phyloP scores from a whole-genome alignment of 2,797 vertebrate species.

The Zenarchopterus dispar region DNA sequence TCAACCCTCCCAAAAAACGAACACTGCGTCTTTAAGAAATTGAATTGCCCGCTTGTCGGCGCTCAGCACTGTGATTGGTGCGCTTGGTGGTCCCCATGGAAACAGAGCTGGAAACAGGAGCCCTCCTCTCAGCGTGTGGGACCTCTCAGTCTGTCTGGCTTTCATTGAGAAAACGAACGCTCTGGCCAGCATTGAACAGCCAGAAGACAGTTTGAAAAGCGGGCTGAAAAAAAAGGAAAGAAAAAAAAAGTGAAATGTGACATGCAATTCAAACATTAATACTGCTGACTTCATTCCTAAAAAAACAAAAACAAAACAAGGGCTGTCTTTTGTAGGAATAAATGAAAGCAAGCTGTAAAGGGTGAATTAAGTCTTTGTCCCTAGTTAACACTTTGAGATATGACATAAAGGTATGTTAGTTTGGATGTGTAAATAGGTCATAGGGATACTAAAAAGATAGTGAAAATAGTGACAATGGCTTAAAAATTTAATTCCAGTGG shows the following conservation, averaged over 20 bases:
- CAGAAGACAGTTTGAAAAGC: slow-evolving; percentile 32
- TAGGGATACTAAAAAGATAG: too few species aligned
- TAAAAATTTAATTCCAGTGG: too few species aligned
- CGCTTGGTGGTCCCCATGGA: slow-evolving; percentile 75
- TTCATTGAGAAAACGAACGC: slow-evolving; percentile 76
- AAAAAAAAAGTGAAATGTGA: slow-evolving; percentile 15
- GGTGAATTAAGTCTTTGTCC: too few species aligned
- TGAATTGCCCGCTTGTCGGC: slow-evolving; percentile 79
- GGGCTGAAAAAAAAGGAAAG: background rate
- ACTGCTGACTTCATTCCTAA: slow-evolving; percentile 3
- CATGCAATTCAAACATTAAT: slow-evolving; percentile 32
- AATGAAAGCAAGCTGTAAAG: too few species aligned
- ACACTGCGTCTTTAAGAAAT: slow-evolving; percentile 84
- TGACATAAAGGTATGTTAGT: too few species aligned
- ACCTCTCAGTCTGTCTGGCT: slow-evolving; percentile 70
- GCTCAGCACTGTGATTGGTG: slow-evolving; percentile 78
- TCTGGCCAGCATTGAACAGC: slow-evolving; percentile 38
- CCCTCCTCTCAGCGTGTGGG: slow-evolving; percentile 70
- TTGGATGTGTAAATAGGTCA: too few species aligned
- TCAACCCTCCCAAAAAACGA: slow-evolving; percentile 22
- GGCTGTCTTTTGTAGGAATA: too few species aligned
- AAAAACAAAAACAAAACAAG: too few species aligned
- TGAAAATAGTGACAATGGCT: too few species aligned
- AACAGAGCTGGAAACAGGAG: slow-evolving; percentile 77
- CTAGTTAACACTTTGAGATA: too few species aligned